Conservation (phyloP, 2,113 vertebrate species). For the Phrynosoma blainvillii region DNA sequence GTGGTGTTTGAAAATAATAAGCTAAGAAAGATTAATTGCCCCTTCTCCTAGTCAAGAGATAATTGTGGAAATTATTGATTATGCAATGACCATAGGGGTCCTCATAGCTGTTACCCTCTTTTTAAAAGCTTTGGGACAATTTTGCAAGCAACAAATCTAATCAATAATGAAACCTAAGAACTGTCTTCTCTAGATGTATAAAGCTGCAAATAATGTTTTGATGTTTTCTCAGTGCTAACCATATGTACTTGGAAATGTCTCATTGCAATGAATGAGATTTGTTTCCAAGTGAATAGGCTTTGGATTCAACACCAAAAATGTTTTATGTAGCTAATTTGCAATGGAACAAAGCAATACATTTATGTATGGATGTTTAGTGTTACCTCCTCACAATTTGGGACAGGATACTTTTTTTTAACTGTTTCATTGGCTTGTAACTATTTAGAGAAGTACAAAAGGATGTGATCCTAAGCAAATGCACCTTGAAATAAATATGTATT, state of each 20-base stretch:
- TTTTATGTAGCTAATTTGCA: background rate
- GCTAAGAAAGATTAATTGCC: background rate
- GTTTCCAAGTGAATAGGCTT: background rate
- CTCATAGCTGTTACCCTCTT: background rate
- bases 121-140: background rate
- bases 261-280: background rate
- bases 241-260: background rate
- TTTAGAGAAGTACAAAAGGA: background rate
- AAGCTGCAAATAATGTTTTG: background rate
- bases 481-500: background rate
- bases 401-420: background rate
- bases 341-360: background rate
- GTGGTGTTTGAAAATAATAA: background rate
- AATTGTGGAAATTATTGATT: background rate
- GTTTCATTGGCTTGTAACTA: background rate
- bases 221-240: background rate
- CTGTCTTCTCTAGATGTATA: background rate
- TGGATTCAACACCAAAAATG: background rate
- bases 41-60: conserved; percentile 18
- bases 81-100: background rate
- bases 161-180: background rate
- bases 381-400: background rate
- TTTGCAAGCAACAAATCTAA: background rate
- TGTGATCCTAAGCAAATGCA: background rate
- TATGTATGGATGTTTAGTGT: background rate